phyloP scores from a whole-genome alignment of 2,888 invertebrate genomes.

The Cheilosia grossa region DNA sequence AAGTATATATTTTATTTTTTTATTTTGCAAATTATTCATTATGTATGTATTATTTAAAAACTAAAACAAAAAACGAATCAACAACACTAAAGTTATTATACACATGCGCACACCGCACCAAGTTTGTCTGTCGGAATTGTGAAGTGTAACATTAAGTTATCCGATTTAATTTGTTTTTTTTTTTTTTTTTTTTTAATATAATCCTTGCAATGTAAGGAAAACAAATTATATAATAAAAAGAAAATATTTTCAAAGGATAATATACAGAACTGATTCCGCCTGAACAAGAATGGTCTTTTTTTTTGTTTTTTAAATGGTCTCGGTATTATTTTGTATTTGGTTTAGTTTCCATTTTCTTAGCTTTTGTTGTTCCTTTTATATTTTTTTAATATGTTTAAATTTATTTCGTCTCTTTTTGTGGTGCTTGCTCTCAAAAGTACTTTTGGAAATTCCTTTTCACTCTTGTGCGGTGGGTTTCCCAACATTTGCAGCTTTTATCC shows the following conservation, averaged over 20 bases:
- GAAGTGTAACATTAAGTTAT: slow-evolving; percentile 49
- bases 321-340: background rate
- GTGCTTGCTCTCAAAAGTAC: background rate
- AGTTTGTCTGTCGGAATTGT: slow-evolving; percentile 54
- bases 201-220: slow-evolving; percentile 34
- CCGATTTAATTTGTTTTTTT: slow-evolving; percentile 4
- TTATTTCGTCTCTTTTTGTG: background rate
- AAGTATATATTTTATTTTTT: slow-evolving; percentile 67
- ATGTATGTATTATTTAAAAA: slow-evolving; percentile 63
- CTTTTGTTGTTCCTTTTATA: background rate
- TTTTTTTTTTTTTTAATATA: slow-evolving; percentile 19
- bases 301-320: background rate
- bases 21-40: slow-evolving; percentile 57
- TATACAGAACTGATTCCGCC: slow-evolving; percentile 69
- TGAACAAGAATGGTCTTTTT: slow-evolving; percentile 49
- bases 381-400: background rate
- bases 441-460: background rate
- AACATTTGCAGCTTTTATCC: background rate
- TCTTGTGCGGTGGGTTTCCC: background rate
- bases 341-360: slow-evolving; percentile 6
- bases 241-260: slow-evolving; percentile 40
- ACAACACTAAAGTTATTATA: slow-evolving; percentile 41
- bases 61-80: slow-evolving; percentile 48
- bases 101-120: slow-evolving; percentile 33
- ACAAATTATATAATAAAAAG: slow-evolving; percentile 43